A percentile compares a stretch with the other conserved stretches of the same genome.
phyloP scores from a whole-genome alignment of 2,113 vertebrate species.

The Dolichotis patagonum region DNA sequence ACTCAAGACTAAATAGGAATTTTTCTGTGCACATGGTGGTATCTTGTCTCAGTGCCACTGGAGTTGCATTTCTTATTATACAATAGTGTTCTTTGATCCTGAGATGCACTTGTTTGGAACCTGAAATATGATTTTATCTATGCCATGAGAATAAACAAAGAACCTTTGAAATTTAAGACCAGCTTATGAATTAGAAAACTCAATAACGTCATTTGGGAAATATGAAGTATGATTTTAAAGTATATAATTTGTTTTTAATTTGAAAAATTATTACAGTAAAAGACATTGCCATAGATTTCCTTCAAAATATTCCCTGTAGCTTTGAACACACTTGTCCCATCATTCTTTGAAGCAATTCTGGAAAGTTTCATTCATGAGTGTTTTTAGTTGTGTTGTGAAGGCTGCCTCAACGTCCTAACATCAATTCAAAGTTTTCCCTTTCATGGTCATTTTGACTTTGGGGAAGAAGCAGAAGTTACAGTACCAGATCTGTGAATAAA shows the following conservation, averaged over 20 bases:
- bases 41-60: background rate
- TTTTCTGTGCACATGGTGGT: background rate
- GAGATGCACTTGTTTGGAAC: background rate
- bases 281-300: background rate
- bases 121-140: background rate
- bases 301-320: background rate
- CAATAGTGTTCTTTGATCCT: background rate
- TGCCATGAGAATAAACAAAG: background rate
- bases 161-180: slow-evolving; percentile 9
- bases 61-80: background rate
- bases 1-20: background rate
- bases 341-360: background rate
- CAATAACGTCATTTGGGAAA: background rate
- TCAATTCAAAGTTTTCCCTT: background rate
- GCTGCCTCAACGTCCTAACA: background rate
- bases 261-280: background rate
- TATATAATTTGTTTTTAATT: background rate
- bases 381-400: background rate
- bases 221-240: background rate
- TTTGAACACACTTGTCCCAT: background rate
- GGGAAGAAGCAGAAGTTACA: background rate
- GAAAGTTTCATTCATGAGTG: background rate
- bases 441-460: background rate
- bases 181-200: slow-evolving; percentile 29
- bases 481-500: too few relatives aligned